Evolutionary conservation across 2,888 invertebrate genomes (phyloP), one percentile per base, ranked within the genome.

Genomic region (Disparrhopalites patrizii): DNA sequence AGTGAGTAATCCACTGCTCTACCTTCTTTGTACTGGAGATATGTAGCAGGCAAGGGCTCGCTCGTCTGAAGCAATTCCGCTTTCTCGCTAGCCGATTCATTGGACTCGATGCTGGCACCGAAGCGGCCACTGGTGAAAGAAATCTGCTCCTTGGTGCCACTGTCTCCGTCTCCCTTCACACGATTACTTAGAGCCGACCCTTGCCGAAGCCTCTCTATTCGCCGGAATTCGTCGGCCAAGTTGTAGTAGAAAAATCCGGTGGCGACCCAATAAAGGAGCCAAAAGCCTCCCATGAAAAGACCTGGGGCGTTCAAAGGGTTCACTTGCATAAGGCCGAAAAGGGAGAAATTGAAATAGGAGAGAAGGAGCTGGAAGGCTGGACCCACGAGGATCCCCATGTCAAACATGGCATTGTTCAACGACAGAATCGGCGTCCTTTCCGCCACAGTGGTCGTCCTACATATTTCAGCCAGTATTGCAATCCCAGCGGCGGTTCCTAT

Each of bases 311-410:
- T 78, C 56, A 77, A 78, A 62, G 78, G 78, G 74, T 78, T 77
- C 2, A 81, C 77, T 58, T 73, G 65, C 62, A 79, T 77, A 15
- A 43, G 20, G 10, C 78, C 78, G 33, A 54, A 55, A 1, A 81
- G 74, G 30, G 76, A 62, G 43, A 73, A 71, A 20, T 67, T 30
- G 38, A 68, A 64, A 38, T 67, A 67, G 0, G 70, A 68, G 2
- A 73, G 66, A 67, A 80, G 77, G 36, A 81, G 64, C 68, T 81
- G 81, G 43, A 79, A 78, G 27, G 78, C 80, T 23, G 81, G 81
- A 31, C 81, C 81, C 28, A 77, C 72, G 15, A 81, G 72, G 8
- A 81, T 77, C 3, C 81, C 81, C 40, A 79, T 69, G 70, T 81
- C 81, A 66, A 80, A 71, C 27, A 78, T 77, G 3, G 80, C 78